These are phyloP conservation scores for Adelges cooleyi DNA, from an alignment of 1,140 invertebrate species.

Conservation along the genomic window DNA sequence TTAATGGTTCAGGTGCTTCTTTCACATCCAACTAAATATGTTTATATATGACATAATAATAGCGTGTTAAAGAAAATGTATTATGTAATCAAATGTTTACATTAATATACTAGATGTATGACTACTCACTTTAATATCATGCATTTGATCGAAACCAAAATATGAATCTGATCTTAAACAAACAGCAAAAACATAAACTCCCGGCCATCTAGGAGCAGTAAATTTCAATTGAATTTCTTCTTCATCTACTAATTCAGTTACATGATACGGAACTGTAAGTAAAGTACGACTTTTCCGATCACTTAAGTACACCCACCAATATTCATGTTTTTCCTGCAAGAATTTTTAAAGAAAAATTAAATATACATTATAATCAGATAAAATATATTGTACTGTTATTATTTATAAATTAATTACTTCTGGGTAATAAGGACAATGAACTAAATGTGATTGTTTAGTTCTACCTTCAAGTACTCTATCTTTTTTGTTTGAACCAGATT, in stretches of 20 bases:
- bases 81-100: no score
- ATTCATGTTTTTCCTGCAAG: slow-evolving; percentile 84
- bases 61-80: background rate
- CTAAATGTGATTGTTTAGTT: slow-evolving; percentile 84
- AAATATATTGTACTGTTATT: no score
- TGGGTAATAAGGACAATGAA: slow-evolving; percentile 93
- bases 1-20: slow-evolving; percentile 78
- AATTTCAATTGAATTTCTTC: slow-evolving; percentile 90
- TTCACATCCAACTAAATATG: slow-evolving; percentile 75
- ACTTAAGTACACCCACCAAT: slow-evolving; percentile 97
- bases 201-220: slow-evolving; percentile 85
- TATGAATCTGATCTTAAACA: slow-evolving; percentile 93
- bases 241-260: slow-evolving; percentile 66
- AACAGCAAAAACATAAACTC: slow-evolving; percentile 86
- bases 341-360: background rate
- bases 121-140: slow-evolving; percentile 71
- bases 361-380: no score
- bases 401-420: slow-evolving; percentile 44
- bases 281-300: slow-evolving; percentile 84
- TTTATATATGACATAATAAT: slow-evolving; percentile 16
- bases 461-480: slow-evolving; percentile 84
- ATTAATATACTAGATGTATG: no score
- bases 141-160: slow-evolving; percentile 77
- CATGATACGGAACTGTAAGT: slow-evolving; percentile 79
- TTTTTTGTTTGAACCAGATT: slow-evolving; percentile 61